Evolutionary conservation across 2,113 vertebrate genomes (phyloP), one percentile per base, ranked within the genome.

Genomic region (Choloepus hoffmanni): DNA sequence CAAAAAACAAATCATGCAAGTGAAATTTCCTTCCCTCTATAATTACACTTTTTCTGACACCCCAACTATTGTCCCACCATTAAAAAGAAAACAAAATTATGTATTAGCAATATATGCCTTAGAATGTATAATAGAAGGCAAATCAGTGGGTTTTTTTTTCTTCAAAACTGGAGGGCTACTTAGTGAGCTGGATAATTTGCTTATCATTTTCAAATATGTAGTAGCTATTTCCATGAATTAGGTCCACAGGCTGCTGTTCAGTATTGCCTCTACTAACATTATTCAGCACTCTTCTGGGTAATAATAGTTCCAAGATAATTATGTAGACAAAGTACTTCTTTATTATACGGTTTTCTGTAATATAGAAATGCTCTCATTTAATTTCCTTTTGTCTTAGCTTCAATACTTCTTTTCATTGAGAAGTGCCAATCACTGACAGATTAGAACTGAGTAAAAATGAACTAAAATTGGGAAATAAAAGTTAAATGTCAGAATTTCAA

Each of bases 171-270:
- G 26, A 40, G 15, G 45, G 12, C 40, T 70, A 15, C 18, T 62
- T 33, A 74, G 33, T 33, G 79, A 78, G 1, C 16, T 88, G 7
- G 1, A 78, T 9, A 8, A 16, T 36, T 86, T 30, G n/a, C 28
- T 73, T 92, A 63, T 23, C 23, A 50, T 40, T 92, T 94, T 84
- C 70, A 89, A 92, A 85, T 83, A 36, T 48, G 40, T 48, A 23
- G 36, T n/a, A 36, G 16, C 55, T 65, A 60, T 65, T 85, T 89
- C 74, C 92, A 10, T 63, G 45, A 86, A 26, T 81, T 62, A 70
- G 10, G 18, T 48, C 43, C 24, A 36, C 5, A 70, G 15, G 7
- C 48, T 74, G 2, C 67, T 70, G 7, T 28, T 70, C n/a, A 62
- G 33, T 73, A 19, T 68, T 74, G 67, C 45, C 26, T 63, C 13